Percentiles rank a stretch among this genome's conserved stretches.
These are phyloP conservation scores for Eupleurogrammus muticus DNA, from an alignment of 2,797 vertebrate genomes.

Conservation along the genomic window DNA sequence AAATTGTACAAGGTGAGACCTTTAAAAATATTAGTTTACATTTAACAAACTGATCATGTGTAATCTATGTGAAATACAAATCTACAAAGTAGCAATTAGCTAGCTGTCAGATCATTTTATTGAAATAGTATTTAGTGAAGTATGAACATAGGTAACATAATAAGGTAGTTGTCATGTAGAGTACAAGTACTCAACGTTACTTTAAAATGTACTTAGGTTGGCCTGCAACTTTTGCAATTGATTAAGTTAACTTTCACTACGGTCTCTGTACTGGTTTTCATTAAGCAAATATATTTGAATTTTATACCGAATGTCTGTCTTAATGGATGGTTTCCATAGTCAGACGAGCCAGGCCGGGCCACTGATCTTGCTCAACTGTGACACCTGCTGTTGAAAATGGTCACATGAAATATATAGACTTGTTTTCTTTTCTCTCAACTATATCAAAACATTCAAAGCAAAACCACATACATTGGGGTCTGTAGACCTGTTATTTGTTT, in stretches of 20 bases:
- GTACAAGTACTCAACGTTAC: not conserved
- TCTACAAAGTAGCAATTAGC: not conserved
- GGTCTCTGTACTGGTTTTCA: not conserved
- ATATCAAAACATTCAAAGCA: not conserved
- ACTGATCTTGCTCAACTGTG: constrained; percentile 37
- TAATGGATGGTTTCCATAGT: too few relatives aligned
- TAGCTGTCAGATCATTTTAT: too few relatives aligned
- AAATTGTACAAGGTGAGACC: too few relatives aligned
- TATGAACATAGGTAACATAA: not conserved
- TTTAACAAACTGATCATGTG: too few relatives aligned
- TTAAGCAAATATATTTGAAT: not conserved
- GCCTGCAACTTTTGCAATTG: too few relatives aligned
- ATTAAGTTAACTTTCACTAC: not conserved
- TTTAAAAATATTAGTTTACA: too few relatives aligned
- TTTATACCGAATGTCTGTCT: not conserved
- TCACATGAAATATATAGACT: not conserved
- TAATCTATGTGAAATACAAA: not conserved
- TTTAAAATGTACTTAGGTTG: not conserved
- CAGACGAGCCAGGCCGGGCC: not conserved
- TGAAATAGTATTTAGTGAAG: not conserved
- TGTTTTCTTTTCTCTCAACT: not conserved
- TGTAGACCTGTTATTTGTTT: not conserved
- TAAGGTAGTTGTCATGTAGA: not conserved
- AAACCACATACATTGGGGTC: not conserved
- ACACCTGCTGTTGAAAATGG: constrained; percentile 62